Evolutionary conservation across 1,140 invertebrate genomes (phyloP), one percentile per base, ranked within the genome.

Genomic region (Drosophila dunni): DNA sequence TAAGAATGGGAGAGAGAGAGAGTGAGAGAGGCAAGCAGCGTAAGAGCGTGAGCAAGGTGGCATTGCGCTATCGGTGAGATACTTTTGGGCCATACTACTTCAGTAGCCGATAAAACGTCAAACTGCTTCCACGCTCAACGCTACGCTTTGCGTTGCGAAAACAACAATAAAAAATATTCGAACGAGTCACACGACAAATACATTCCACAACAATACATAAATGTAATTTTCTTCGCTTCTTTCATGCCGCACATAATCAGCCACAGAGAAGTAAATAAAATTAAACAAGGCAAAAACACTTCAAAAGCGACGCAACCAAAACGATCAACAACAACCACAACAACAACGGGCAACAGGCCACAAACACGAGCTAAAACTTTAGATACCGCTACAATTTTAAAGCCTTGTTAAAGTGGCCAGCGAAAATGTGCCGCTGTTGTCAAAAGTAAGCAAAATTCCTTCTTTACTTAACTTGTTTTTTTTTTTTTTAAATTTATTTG

Each of bases 351-450:
- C 24, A 29, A 24, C 20, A 7, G 13, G 0, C 8, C 56, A 44
- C 7, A 29, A 0, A 45, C 51, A 45, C 54, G 38, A 46, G 60
- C 44, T 57, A 38, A 50, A 20, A 57, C 24, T 51, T 42, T 33
- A 46, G 46, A 24, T 48, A 34, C 10, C 42, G 10, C 44, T 33
- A 42, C 29, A n/a, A 13, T 20, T 29, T 29, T 6, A 50, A 50
- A 57, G 51, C n/a, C 29, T 54, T 56, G 40, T 51, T 29, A 20
- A 58, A 53, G 48, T 29, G 15, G 57, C 38, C 45, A 46, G 53
- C 61, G 85, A 84, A 84, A 80, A 92, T 92, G 91, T 92, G 91
- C 88, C 91, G 91, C 70, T 92, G 91, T 60, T 92, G 79, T 75
- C 91, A 92, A 76, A 91, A 82, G 91, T 92, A 78, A 92, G 91